These are phyloP conservation scores for Timema cristinae DNA, from an alignment of 2,888 invertebrate species.

Conservation along the genomic window DNA sequence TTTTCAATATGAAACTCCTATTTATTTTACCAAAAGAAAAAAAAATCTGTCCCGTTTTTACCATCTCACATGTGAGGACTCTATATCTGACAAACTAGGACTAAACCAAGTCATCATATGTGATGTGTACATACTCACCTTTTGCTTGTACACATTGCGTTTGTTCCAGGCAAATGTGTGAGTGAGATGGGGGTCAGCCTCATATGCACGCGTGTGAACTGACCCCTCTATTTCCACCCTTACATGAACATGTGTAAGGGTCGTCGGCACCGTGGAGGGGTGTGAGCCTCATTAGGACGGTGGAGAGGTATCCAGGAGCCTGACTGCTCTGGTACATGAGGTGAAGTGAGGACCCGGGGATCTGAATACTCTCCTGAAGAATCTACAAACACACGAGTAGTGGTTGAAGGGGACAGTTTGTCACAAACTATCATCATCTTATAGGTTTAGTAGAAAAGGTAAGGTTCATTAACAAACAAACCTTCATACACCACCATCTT, in stretches of 20 bases:
- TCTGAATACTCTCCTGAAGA: constrained; percentile 91
- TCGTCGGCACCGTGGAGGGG: constrained; percentile 70
- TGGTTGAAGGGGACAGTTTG: too few species aligned
- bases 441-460: too few species aligned
- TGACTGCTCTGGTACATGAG: constrained; percentile 95
- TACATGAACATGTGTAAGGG: constrained; percentile 85
- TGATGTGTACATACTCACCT: constrained; percentile 50
- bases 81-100: not conserved
- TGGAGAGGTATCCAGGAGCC: constrained; percentile 89
- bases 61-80: not conserved
- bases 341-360: constrained; percentile 90
- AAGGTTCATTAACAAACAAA: too few species aligned
- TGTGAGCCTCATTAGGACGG: constrained; percentile 85
- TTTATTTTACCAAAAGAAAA: too few species aligned
- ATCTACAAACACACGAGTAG: constrained; percentile 57
- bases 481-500: too few species aligned
- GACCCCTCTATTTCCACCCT: constrained; percentile 91
- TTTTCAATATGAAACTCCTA: too few species aligned
- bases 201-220: constrained; percentile 85
- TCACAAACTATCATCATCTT: too few species aligned
- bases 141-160: constrained; percentile 95
- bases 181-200: constrained; percentile 91
- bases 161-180: constrained; percentile 99
- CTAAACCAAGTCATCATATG: too few species aligned
- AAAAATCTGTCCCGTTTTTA: too few species aligned